A percentile compares a stretch with the other conserved stretches of the same genome.
These are phyloP conservation scores for Actinia tenebrosa DNA, from an alignment of 64 coral and sea anemone genomes.

Conservation along the genomic window DNA sequence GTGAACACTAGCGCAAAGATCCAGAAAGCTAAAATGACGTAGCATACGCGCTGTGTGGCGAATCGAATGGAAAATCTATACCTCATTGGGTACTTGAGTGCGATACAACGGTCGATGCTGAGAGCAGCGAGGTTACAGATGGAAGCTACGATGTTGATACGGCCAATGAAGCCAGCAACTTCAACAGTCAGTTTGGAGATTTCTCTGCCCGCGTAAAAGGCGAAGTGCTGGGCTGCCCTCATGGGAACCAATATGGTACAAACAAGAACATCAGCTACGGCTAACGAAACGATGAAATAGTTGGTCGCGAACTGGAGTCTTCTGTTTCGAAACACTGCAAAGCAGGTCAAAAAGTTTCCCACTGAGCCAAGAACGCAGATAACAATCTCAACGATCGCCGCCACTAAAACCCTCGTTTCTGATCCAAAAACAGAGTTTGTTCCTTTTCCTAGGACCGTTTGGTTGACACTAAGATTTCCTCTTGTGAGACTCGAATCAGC, in stretches of 20 bases:
- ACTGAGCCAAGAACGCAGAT: conserved; percentile 20
- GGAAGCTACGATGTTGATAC: conserved; percentile 28
- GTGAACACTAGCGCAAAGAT: conserved; percentile 25
- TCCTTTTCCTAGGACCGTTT: not conserved
- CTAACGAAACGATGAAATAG: conserved; percentile 56
- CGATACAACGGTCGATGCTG: conserved; percentile 41
- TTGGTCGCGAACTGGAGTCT: conserved; percentile 50
- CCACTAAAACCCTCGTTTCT: conserved; percentile 20
- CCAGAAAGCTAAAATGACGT: conserved; percentile 23
- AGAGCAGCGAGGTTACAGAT: conserved; percentile 27
- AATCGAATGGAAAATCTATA: conserved; percentile 35
- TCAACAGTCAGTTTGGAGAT: not conserved
- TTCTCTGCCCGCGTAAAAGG: conserved; percentile 3
- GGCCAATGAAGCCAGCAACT: conserved; percentile 25
- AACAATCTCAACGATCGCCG: conserved; percentile 36
- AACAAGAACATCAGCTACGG: conserved; percentile 42
- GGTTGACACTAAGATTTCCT: not conserved
- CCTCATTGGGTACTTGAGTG: conserved; percentile 33
- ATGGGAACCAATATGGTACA: conserved; percentile 41
- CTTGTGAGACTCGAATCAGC: not conserved
- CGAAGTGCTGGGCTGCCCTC: conserved; percentile 35
- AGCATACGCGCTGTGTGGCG: conserved; percentile 9
- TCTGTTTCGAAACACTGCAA: conserved; percentile 41
- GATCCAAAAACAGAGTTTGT: not conserved
- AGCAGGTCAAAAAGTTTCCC: conserved; percentile 28